Percentiles rank a stretch among this genome's conserved stretches.
These are phyloP conservation scores for Conistra vaccinii DNA, from an alignment of 2,888 invertebrate genomes.

Conservation along the genomic window DNA sequence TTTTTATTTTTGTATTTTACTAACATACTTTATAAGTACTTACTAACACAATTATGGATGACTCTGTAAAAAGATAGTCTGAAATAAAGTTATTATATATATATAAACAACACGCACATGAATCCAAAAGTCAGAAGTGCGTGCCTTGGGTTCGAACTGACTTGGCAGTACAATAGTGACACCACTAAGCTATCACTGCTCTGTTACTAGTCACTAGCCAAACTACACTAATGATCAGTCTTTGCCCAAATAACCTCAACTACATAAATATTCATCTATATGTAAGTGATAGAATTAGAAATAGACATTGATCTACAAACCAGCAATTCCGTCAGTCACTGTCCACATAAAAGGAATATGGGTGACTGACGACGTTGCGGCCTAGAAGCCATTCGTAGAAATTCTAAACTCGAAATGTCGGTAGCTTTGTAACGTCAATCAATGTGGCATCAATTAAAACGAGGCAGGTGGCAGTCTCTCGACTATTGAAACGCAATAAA, in stretches of 20 bases:
- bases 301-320: not conserved
- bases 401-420: slow-evolving; percentile 28
- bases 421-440: slow-evolving; percentile 15
- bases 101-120: no score
- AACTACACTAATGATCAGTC: no score
- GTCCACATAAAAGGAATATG: slow-evolving; percentile 11
- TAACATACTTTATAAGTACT: no score
- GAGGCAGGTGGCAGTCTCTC: not conserved
- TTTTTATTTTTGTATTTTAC: no score
- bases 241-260: not conserved
- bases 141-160: no score
- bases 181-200: no score
- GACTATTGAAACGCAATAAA: not conserved
- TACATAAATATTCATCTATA: not conserved
- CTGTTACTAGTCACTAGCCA: not conserved
- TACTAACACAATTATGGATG: no score
- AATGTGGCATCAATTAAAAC: slow-evolving; percentile 4
- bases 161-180: no score
- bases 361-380: not conserved
- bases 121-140: no score
- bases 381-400: slow-evolving; percentile 20
- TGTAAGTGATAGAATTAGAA: not conserved
- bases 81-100: no score
- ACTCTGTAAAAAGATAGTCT: no score
- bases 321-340: slow-evolving; percentile 12